Percentiles rank a stretch among this genome's conserved stretches.
phyloP scores from a whole-genome alignment of 2,797 vertebrate genomes.

The Sciurus carolinensis region DNA sequence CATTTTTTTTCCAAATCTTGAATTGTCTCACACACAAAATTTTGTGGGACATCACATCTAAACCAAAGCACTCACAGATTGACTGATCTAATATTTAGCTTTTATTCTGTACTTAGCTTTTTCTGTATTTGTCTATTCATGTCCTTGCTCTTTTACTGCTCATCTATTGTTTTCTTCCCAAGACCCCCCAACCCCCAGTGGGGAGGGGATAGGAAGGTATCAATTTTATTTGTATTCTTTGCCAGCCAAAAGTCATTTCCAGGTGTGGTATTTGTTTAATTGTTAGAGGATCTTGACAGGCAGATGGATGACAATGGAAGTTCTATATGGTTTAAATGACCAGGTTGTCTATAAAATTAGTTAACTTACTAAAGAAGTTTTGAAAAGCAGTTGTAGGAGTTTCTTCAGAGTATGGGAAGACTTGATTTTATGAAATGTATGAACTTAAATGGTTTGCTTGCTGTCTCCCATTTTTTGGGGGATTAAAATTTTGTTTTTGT shows the following conservation, averaged over 20 bases:
- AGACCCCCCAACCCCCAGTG: background rate
- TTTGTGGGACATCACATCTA: no score
- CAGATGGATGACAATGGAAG: background rate
- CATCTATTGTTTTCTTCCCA: background rate
- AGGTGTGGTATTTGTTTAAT: constrained; percentile 23
- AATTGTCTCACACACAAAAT: no score
- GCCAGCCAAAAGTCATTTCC: background rate
- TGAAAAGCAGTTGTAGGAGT: background rate
- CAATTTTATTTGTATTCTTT: background rate
- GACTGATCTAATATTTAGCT: constrained; percentile 52
- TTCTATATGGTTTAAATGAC: background rate
- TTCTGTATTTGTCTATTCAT: background rate
- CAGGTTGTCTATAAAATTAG: background rate
- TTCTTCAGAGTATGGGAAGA: background rate
- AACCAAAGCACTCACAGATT: no score
- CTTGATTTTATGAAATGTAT: constrained; percentile 12
- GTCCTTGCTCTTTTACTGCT: background rate
- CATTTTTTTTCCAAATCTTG: no score
- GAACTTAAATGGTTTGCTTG: background rate
- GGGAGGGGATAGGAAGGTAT: background rate
- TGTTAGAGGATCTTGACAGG: constrained; percentile 39
- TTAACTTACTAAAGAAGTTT: background rate
- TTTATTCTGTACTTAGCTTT: constrained; percentile 35
- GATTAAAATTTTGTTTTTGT: no score
- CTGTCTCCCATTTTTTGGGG: background rate